Base-by-base conservation (phyloP, 23 tunicate genomes). In the Halocynthia roretzi region DNA sequence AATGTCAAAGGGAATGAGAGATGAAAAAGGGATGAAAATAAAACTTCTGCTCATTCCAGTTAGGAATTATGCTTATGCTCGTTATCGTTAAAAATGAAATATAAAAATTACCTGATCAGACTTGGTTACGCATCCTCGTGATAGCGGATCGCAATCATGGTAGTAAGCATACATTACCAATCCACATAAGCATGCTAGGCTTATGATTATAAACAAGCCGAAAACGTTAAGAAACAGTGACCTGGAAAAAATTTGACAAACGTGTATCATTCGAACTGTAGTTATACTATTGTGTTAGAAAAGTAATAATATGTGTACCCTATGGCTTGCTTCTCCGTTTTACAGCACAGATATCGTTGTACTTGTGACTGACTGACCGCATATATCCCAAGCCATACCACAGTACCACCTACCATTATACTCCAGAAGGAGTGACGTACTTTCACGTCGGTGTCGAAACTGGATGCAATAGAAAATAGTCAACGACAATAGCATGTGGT, bases 331-430 rank as follows among this genome's bases (percentile, higher is more conserved):
- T 76, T 73, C 52, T 68, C 83, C 6, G 85, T 67, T 62, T 77
- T 82, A 67, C 93, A 86, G 70, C 83, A 83, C 49, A 93, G 76
- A 53, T 93, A 93, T 53, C 98, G 70, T 75, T 93, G 98, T 12
- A 93, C 93, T 70, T 87, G 93, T 12, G 98, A 83, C 65, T 93
- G 98, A 23, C 72, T 74, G 8, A 87, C 92, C 0, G 85, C 98
- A 67, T 93, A 93, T 10, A 93, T 50, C 15, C 89, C 85, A 61
- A 93, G 85, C 98, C 98, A 93, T 20, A 93, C 52, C 76, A 93
- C 82, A 8, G 91, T 74, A 11, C 98, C 98, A 6, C 93, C 98
- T 22, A 93, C 83, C 10, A 93, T 50, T 51, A 89, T 57, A 21
- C 83, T 84, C 96, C 96, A 87, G 6, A 87, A 22, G 7, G 87